Conservation (phyloP, 2,888 invertebrate species). For the Nesidiocoris tenuis region DNA sequence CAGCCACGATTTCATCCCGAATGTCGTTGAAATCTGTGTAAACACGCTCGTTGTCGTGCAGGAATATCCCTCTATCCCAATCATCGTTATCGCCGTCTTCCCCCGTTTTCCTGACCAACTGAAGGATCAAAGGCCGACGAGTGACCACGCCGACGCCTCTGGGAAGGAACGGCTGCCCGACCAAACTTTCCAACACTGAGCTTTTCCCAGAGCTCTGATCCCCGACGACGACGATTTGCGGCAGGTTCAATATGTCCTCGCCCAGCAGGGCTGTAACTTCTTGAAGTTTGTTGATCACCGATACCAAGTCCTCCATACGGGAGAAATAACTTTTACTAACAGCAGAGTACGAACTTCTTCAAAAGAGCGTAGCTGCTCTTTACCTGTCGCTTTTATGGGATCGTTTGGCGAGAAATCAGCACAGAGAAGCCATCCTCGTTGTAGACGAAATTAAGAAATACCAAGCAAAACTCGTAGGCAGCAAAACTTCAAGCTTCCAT, state of each 20-base stretch:
- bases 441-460: too few species aligned
- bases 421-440: too few species aligned
- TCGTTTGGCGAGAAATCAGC: too few species aligned
- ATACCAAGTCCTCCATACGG: conserved; percentile 56
- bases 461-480: too few species aligned
- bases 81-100: conserved; percentile 56
- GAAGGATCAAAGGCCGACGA: conserved; percentile 64
- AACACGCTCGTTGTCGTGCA: conserved; percentile 61
- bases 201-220: conserved; percentile 67
- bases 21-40: conserved; percentile 63
- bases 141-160: conserved; percentile 66
- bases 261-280: conserved; percentile 66
- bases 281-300: conserved; percentile 65
- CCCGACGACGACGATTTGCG: conserved; percentile 67
- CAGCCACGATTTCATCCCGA: conserved; percentile 61
- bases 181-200: conserved; percentile 64
- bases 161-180: conserved; percentile 65
- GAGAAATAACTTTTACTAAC: neutral
- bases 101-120: conserved; percentile 56
- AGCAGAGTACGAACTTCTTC: too few species aligned
- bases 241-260: conserved; percentile 59
- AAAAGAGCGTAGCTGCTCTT: too few species aligned
- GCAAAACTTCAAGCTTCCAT: too few species aligned
- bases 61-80: conserved; percentile 63
- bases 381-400: too few species aligned